Base-by-base conservation (phyloP, 2,888 invertebrate species). In the Epirrita christyi region DNA sequence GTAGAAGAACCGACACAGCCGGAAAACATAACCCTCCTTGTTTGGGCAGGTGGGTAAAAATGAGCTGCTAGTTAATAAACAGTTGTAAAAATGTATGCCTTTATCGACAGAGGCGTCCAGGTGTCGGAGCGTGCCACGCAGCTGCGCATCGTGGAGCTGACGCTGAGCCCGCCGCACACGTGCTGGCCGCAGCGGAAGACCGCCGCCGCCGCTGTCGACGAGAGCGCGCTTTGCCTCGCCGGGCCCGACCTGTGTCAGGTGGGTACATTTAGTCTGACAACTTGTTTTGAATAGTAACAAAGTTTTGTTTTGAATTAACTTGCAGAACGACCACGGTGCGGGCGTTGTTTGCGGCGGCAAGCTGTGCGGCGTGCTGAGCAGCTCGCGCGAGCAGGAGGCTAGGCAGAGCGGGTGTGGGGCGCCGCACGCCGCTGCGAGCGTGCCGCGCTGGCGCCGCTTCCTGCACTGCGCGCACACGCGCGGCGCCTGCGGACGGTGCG, bases 381-480 rank as follows among this genome's bases (percentile, higher is more conserved):
- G 32, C n/a, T 43, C 49, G 28, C 15, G 43, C 21, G 50, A 6
- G 13, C 52, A n/a, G 13, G 15, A n/a, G 51, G 11, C 6, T 46
- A 40, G n/a, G 44, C 6, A 42, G 40, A 21, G 42, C 34, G 15
- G 10, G 9, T 37, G 60, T 59, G 37, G 52, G 42, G 61, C 69
- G 63, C 67, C 57, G 14, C 66, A 59, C 68, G 64, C 69, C 73
- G 75, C 70, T 49, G 65, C 68, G 32, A 59, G 55, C 64, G 47
- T 5, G 46, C 46, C 64, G 63, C 71, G 52, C 43, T 57, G 50
- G 50, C 58, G 56, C 13, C 76, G 75, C 56, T 87, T 88, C 70
- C 72, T 89, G 63, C 86, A 81, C 62, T 89, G 89, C 70, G 88
- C 88, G 28, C 85, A 84, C 66, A 80, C 80, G 21, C 64, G 76